Evolutionary conservation across 2,888 invertebrate genomes (phyloP), one percentile per base, ranked within the genome.

Genomic region (Limnephilus lunatus): DNA sequence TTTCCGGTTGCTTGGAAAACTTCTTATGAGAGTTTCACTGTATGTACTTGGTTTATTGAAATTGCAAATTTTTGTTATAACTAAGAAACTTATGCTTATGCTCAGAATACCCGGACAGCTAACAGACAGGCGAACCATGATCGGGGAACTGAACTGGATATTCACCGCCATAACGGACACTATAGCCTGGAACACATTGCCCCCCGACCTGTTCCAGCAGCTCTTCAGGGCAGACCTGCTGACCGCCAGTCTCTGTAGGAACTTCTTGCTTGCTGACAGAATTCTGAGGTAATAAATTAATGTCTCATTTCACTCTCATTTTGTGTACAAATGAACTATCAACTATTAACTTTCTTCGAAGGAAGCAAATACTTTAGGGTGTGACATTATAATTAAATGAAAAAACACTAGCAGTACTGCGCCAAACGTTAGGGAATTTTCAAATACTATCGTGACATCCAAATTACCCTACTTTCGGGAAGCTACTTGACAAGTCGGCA

Each of bases 111-210:
- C 99, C 12, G 99, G 99, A 1, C 98, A 98, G 95, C 97, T 99
- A 94, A 98, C 98, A 94, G 99, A 99, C 96, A 97, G 99, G 32
- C 97, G 99, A 94, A 99, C 99, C 48, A 99, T 99, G 98, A 97
- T 99, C 94, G 99, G 99, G 88, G 99, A 99, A 96, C 96, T 99
- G 93, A 99, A 99, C 96, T 99, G 99, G 99, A 99, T 99, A 95
- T 99, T 99, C 96, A 99, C 99, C 3, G 99, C 99, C 85, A 99
- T 99, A 94, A 99, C 99, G 0, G 99, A 99, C 95, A 99, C 99
- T 15, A 99, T 99, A 95, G 99, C 99, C 0, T 99, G 99, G 99
- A 99, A 99, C 95, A 98, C 98, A 83, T 96, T 99, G 94, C 99
- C 99, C 7, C 97, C 98, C 95, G 99, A 99, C 94, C 96, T 99